phyloP scores from a whole-genome alignment of 2,113 vertebrate genomes.

The Mungos mungo region DNA sequence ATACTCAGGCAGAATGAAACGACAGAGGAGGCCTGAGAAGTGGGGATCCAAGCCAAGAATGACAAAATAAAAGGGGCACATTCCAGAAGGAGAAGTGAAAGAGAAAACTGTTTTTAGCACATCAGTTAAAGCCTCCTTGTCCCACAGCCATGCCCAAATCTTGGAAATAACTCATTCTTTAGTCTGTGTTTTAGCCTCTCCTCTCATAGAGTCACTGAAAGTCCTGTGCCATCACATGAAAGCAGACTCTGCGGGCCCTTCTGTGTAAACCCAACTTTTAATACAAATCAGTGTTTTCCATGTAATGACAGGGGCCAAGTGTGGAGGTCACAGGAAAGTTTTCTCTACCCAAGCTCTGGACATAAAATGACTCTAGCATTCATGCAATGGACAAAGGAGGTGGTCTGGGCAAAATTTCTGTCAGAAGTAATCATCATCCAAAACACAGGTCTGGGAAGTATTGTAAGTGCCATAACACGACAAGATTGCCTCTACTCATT shows the following conservation, averaged over 20 bases:
- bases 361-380: background rate
- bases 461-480: background rate
- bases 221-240: background rate
- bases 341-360: background rate
- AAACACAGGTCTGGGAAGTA: background rate
- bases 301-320: background rate
- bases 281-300: background rate
- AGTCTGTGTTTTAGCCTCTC: background rate
- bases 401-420: background rate
- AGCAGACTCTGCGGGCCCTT: background rate
- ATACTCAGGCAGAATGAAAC: conserved; percentile 27
- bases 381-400: background rate
- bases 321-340: background rate
- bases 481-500: background rate
- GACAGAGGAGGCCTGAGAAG: conserved; percentile 7
- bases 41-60: conserved; percentile 4
- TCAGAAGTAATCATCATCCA: background rate
- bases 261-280: background rate
- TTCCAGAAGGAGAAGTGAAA: conserved; percentile 55
- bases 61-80: conserved; percentile 23
- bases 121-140: background rate
- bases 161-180: background rate
- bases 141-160: background rate
- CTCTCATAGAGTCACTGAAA: background rate
- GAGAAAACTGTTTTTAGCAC: conserved; percentile 54